These are phyloP conservation scores for Mustelus asterias DNA, from an alignment of 2,113 vertebrate species.

Conservation along the genomic window DNA sequence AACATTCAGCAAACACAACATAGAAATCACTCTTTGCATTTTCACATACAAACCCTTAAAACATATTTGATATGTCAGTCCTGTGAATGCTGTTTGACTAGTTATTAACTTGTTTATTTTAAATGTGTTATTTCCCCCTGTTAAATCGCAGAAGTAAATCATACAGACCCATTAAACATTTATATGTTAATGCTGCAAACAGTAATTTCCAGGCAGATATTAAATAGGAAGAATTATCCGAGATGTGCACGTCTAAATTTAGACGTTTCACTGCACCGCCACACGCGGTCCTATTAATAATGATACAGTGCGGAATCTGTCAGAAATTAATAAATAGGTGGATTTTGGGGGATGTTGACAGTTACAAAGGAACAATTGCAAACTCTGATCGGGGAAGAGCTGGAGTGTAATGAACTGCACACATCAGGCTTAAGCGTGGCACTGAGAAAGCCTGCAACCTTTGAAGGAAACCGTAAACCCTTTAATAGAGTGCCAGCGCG, in stretches of 20 bases:
- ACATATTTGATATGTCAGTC: neutral
- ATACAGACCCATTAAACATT: neutral
- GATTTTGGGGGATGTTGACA: neutral
- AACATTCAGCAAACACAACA: neutral
- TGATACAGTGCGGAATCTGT: neutral
- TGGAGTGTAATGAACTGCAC: neutral
- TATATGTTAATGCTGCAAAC: neutral
- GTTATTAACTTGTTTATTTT: conserved; percentile 13
- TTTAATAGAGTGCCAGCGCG: neutral
- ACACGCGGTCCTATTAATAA: neutral
- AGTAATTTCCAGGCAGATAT: neutral
- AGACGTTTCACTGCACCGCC: neutral
- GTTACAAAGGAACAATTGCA: conserved; percentile 12
- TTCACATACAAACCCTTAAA: neutral
- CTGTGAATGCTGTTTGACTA: neutral
- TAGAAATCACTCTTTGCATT: neutral
- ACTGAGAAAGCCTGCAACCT: neutral
- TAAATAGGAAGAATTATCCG: neutral
- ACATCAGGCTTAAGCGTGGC: neutral
- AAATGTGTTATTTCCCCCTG: neutral
- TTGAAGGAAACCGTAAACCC: neutral
- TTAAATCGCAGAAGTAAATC: neutral
- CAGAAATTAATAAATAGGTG: conserved; percentile 27
- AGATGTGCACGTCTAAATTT: neutral
- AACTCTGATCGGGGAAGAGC: neutral